These are phyloP conservation scores for Ibidorhyncha struthersii DNA, from an alignment of 2,113 vertebrate species.

Conservation along the genomic window DNA sequence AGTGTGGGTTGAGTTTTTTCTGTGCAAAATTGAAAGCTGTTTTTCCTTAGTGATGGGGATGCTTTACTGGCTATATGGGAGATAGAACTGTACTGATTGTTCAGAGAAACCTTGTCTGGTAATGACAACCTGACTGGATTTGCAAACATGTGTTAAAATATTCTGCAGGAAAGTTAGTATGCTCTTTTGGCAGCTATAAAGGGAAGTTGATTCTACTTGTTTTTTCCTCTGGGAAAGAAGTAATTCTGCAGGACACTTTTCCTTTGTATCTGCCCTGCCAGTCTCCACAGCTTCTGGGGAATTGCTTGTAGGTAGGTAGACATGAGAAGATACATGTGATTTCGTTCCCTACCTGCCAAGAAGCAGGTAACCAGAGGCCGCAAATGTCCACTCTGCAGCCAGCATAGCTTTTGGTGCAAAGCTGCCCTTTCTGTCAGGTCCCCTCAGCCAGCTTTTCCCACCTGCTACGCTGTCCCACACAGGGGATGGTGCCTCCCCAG, in stretches of 20 bases:
- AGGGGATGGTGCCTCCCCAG: not conserved
- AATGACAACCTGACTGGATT: constrained; percentile 8
- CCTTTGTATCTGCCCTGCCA: not conserved
- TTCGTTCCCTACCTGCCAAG: not conserved
- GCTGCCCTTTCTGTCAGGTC: not conserved
- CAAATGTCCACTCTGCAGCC: not conserved
- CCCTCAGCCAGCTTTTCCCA: not conserved
- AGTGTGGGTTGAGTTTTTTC: not conserved
- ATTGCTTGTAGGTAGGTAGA: not conserved
- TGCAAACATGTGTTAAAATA: not conserved
- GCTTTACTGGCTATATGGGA: not conserved
- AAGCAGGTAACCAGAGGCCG: not conserved
- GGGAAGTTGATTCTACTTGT: not conserved
- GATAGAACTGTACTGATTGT: not conserved
- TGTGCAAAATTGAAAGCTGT: not conserved
- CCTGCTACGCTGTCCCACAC: not conserved
- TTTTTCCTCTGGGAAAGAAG: not conserved
- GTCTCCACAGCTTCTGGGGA: not conserved
- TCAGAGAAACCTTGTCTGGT: constrained; percentile 17
- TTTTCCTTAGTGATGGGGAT: not conserved
- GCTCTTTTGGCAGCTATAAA: constrained; percentile 18
- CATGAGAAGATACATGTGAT: not conserved
- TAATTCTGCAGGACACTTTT: not conserved
- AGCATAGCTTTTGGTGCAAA: not conserved
- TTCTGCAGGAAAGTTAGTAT: not conserved